These are phyloP conservation scores for Athene noctua DNA, from an alignment of 2,113 vertebrate genomes.

Conservation along the genomic window DNA sequence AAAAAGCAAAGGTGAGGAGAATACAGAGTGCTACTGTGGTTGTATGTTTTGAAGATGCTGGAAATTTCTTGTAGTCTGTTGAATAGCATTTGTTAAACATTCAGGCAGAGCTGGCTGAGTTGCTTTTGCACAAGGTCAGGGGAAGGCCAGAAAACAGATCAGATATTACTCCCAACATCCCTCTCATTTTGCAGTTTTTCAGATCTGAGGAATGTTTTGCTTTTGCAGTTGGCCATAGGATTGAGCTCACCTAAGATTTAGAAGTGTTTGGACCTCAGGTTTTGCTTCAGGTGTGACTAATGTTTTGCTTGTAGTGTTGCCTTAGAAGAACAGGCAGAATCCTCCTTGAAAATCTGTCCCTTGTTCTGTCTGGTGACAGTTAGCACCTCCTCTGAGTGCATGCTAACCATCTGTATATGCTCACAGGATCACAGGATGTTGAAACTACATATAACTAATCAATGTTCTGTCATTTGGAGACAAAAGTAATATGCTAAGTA, in stretches of 20 bases:
- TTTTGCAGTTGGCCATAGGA: not conserved
- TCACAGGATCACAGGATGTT: not conserved
- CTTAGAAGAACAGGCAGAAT: not conserved
- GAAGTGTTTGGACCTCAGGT: not conserved
- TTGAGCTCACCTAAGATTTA: not conserved
- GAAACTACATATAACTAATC: not conserved
- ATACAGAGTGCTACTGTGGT: not conserved
- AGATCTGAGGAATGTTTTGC: not conserved
- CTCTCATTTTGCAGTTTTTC: not conserved
- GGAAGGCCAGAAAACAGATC: not conserved
- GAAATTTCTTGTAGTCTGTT: not conserved
- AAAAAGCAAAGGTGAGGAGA: not conserved
- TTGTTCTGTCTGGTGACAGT: not conserved
- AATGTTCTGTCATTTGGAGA: not conserved
- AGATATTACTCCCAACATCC: not conserved
- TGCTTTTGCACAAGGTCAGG: not conserved
- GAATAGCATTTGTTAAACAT: not conserved
- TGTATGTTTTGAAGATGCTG: not conserved
- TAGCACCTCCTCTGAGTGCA: not conserved
- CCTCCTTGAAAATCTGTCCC: not conserved
- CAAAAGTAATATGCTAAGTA: not conserved
- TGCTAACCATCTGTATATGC: rapidly evolving
- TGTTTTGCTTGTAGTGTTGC: not conserved
- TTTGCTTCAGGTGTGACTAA: not conserved
- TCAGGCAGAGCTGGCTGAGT: not conserved